Percentiles rank a stretch among this genome's conserved stretches.
Conservation (phyloP, 2,113 vertebrate genomes). For the Calidris pygmaea region DNA sequence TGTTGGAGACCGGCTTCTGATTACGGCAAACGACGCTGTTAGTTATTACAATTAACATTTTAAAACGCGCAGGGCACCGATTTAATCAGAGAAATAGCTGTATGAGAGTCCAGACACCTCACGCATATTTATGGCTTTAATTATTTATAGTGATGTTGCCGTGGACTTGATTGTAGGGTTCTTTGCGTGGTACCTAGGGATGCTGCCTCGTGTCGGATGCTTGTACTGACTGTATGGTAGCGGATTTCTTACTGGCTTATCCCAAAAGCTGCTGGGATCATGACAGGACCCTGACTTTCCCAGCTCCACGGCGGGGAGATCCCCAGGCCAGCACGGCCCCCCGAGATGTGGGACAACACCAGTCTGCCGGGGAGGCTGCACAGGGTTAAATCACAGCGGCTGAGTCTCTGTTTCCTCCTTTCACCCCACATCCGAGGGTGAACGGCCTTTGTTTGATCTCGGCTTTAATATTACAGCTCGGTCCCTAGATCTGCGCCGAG, state of each 20-base stretch:
- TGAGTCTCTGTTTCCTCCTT: background rate
- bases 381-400: background rate
- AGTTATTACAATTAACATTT: background rate
- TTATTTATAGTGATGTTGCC: background rate
- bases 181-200: rapidly evolving
- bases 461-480: background rate
- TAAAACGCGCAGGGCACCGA: background rate
- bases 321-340: background rate
- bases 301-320: rapidly evolving
- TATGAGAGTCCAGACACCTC: background rate
- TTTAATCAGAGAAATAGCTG: background rate
- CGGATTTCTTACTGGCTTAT: background rate
- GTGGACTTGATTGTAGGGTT: background rate
- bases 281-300: rapidly evolving
- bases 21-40: rapidly evolving
- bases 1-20: background rate
- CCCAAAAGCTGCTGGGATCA: background rate
- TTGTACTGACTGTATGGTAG: rapidly evolving
- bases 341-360: rapidly evolving
- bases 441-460: background rate
- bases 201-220: rapidly evolving
- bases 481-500: background rate
- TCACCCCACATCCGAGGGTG: background rate
- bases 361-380: background rate
- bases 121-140: background rate